Base-by-base conservation (phyloP, 2,797 vertebrate species). In the Arrhamphus sclerolepis region DNA sequence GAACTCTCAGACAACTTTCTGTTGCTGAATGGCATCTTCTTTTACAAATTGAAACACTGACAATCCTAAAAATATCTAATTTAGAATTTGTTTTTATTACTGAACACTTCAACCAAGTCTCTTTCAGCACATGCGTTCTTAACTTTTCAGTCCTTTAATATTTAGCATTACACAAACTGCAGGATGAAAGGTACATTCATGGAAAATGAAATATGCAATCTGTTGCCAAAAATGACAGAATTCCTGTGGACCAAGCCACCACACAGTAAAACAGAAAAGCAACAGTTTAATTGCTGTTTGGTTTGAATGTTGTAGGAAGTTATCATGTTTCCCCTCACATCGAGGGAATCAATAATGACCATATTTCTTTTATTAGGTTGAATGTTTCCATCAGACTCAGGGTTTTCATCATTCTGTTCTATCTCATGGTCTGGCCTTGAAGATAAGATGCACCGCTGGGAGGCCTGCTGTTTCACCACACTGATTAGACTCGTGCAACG, bases 321-420 rank as follows among this genome's bases (percentile, higher is more conserved):
- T 78, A 28, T 61, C 57, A 48, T 61, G 70, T 75, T 83, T 70
- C 18, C 49, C 3, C 41, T 52, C 62, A 56, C 63, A 46, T 22
- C 8, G 38, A 43, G 44, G 55, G 40, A 72, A 71, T 44, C n/a
- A 61, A 70, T 87, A 80, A 86, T 84, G 82, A 84, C 70, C 47
- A 7, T 63, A 59, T 77, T 76, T 46, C 43, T 64, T 8, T 16
- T 51, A 63, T 70, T 17, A 50, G 61, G 50, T 51, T 10, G 24
- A 70, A 57, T 20, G 47, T 73, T 84, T 82, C 43, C 71, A 69
- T 76, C 53, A 74, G 62, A 46, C 59, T 61, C 48, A 43, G 38
- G 56, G 65, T 88, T 88, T 86, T 87, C 80, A 85, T 85, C 78
- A 78, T 86, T 71, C 56, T 48, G 46, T 41, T 67, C 59, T 29